Evolutionary conservation across 2,113 vertebrate species (phyloP).

Genomic region (Corythoichthys intestinalis): DNA sequence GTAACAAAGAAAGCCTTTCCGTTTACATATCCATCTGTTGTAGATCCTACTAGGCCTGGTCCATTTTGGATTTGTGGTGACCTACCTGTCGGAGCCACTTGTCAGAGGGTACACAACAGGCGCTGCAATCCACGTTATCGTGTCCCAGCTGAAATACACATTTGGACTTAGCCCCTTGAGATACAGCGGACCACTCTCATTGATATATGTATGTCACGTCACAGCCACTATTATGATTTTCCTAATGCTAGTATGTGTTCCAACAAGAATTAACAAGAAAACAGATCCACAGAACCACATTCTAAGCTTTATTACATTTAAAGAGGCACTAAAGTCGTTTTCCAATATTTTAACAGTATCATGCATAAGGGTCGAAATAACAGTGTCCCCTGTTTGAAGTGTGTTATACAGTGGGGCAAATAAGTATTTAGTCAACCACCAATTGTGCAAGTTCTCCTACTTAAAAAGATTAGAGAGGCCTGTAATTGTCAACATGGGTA

Average conservation of each 20-base stretch:
- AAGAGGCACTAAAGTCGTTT: no score
- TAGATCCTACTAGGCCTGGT: constrained; percentile 86
- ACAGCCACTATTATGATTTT: not conserved
- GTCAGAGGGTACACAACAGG: constrained; percentile 90
- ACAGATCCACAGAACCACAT: not conserved
- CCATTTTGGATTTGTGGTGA: constrained; percentile 92
- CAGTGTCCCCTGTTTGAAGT: no score
- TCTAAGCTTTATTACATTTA: not conserved
- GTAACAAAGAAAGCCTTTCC: no score
- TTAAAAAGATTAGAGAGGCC: no score
- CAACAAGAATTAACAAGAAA: not conserved
- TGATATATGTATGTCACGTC: constrained; percentile 78
- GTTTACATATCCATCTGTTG: not conserved
- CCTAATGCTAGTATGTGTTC: not conserved
- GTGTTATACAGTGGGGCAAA: no score
- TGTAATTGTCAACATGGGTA: no score
- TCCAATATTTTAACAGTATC: not conserved
- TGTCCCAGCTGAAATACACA: constrained; percentile 91
- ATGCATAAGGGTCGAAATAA: not conserved
- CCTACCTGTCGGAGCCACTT: constrained; percentile 90
- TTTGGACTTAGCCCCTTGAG: constrained; percentile 76
- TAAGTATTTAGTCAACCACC: no score
- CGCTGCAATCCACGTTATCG: constrained; percentile 83
- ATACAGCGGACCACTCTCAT: constrained; percentile 76
- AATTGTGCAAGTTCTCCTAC: no score